Evolutionary conservation across 2,113 vertebrate species (phyloP).

Genomic region (Python bivittatus): DNA sequence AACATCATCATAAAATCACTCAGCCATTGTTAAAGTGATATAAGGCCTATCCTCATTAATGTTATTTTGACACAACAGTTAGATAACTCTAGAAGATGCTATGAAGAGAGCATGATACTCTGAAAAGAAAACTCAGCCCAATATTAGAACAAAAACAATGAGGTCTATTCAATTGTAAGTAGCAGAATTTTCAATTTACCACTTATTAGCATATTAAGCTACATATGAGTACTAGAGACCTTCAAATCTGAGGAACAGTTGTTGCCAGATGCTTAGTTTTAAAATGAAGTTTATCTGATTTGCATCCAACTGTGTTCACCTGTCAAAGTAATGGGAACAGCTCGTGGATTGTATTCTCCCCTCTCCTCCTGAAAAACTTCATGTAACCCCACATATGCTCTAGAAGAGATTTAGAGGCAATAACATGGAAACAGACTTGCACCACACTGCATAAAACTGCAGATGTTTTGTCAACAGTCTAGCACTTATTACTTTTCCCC

Average conservation of each 20-base stretch:
- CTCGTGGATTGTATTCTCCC: neutral
- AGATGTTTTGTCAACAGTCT: neutral
- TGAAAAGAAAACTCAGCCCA: neutral
- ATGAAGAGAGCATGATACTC: conserved; percentile 10
- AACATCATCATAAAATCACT: neutral
- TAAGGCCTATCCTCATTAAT: neutral
- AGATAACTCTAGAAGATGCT: neutral
- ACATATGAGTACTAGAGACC: neutral
- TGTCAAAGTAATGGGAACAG: neutral
- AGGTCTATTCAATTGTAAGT: neutral
- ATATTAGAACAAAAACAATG: neutral
- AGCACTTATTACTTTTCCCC: neutral
- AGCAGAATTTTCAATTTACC: neutral
- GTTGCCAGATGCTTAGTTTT: neutral
- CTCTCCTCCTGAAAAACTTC: neutral
- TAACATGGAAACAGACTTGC: neutral
- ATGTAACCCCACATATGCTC: neutral
- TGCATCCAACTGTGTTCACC: neutral
- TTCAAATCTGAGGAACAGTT: neutral
- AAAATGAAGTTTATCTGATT: neutral
- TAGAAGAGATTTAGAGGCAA: neutral
- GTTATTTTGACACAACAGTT: neutral
- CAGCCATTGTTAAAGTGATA: neutral
- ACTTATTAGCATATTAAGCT: neutral
- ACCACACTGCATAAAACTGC: neutral